These are phyloP conservation scores for Heliornis fulica DNA, from an alignment of 2,113 vertebrate genomes.

Conservation along the genomic window DNA sequence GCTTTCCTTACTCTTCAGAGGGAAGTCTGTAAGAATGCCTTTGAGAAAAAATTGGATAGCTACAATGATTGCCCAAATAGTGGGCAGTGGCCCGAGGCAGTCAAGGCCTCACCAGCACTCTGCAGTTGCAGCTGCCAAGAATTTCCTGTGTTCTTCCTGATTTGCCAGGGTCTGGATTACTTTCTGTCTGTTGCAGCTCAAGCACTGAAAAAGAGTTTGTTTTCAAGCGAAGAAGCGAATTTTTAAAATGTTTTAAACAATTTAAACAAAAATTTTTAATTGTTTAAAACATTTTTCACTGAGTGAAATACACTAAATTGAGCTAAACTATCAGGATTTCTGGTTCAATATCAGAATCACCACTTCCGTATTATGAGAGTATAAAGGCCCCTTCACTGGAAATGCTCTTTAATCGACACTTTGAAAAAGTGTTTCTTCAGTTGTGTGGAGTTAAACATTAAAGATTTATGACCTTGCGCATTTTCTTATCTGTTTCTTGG, in stretches of 20 bases:
- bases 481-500: background rate
- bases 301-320: background rate
- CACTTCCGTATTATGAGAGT: background rate
- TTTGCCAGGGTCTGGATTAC: background rate
- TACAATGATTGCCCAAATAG: background rate
- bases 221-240: background rate
- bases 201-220: background rate
- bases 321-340: background rate
- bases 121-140: background rate
- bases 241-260: no score
- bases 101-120: background rate
- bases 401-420: background rate
- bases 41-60: background rate
- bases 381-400: background rate
- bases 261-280: no score
- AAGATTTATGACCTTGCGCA: background rate
- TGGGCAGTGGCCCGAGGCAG: background rate
- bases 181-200: background rate
- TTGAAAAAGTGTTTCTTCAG: no score
- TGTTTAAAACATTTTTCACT: background rate
- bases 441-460: conserved; percentile 16
- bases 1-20: background rate
- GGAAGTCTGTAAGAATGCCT: background rate
- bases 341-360: background rate
- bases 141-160: background rate